Conservation (phyloP, 2,113 vertebrate genomes). For the Bubo bubo region DNA sequence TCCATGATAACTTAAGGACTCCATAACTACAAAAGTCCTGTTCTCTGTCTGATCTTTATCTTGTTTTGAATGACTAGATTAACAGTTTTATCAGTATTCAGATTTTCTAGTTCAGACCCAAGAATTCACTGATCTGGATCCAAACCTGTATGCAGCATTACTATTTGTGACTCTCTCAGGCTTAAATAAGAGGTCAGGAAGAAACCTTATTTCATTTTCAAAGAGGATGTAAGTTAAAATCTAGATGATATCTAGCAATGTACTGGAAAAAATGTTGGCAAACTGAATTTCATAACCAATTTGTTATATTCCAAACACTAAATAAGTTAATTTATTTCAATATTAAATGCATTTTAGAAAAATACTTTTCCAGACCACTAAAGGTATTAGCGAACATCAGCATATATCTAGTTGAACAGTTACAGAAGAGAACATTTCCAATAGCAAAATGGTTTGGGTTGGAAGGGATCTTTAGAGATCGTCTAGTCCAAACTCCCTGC, state of each 20-base stretch:
- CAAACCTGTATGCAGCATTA: neutral
- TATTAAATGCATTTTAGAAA: neutral
- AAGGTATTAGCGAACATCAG: neutral
- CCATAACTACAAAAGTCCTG: no score
- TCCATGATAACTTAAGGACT: neutral
- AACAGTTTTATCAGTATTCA: neutral
- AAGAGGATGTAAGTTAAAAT: neutral
- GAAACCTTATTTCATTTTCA: neutral
- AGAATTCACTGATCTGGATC: neutral
- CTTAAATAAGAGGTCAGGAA: neutral
- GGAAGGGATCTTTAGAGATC: neutral
- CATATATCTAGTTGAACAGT: neutral
- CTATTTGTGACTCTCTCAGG: neutral
- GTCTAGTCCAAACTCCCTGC: no score
- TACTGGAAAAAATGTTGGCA: neutral
- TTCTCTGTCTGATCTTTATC: neutral
- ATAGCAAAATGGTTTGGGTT: neutral
- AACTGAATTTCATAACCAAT: neutral
- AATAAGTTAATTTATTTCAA: neutral
- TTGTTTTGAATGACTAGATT: neutral
- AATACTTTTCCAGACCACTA: neutral
- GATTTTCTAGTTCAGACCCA: neutral
- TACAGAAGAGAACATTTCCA: neutral
- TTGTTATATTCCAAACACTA: neutral
- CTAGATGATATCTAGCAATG: neutral